These are phyloP conservation scores for Eudyptes chrysolophus DNA, from an alignment of 2,113 vertebrate species.

Conservation along the genomic window DNA sequence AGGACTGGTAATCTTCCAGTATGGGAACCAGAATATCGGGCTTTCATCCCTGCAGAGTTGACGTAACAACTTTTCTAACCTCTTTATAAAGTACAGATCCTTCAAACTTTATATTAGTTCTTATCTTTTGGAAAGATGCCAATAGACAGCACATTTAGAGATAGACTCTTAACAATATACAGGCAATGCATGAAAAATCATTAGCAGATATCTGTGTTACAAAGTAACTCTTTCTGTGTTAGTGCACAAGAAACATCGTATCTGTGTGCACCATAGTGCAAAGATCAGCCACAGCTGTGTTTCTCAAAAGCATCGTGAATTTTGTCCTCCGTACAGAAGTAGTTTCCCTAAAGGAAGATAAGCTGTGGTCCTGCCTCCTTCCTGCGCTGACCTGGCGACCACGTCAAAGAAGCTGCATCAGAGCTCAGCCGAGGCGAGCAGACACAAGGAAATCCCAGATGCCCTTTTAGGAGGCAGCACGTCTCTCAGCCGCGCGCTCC, in stretches of 20 bases:
- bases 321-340: neutral
- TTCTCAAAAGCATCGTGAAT: neutral
- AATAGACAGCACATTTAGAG: neutral
- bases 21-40: neutral
- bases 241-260: neutral
- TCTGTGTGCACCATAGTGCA: accelerated
- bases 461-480: neutral
- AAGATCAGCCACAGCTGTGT: neutral
- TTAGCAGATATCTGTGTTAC: neutral
- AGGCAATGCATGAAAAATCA: neutral
- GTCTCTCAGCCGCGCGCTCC: accelerated
- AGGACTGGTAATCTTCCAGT: neutral
- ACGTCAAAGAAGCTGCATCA: neutral
- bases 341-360: neutral
- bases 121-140: neutral
- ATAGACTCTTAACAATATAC: neutral
- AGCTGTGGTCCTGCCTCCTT: neutral
- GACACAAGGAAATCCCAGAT: neutral
- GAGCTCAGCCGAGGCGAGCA: neutral
- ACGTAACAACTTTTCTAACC: neutral
- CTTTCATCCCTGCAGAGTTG: neutral
- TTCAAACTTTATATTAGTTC: neutral
- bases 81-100: neutral
- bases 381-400: neutral
- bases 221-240: neutral